Evolutionary conservation across 2,113 vertebrate species (phyloP).

Genomic region (Aepyceros melampus): DNA sequence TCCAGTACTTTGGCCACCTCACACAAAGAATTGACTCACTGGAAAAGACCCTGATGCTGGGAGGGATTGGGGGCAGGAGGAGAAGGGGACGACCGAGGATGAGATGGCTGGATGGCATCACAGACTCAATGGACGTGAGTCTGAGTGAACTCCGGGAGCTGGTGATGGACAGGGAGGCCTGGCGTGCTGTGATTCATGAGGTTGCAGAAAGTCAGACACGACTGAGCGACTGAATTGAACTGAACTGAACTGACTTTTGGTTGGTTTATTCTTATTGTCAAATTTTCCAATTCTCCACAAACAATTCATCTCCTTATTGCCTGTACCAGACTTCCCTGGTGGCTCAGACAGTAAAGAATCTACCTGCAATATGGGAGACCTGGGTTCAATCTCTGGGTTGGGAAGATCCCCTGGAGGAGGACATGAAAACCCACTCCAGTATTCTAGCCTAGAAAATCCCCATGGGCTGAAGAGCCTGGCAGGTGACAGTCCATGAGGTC

Average conservation of each 20-base stretch:
- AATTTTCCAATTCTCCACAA: neutral
- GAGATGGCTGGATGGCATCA: too few species aligned
- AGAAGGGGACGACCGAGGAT: too few species aligned
- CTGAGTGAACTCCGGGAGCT: too few species aligned
- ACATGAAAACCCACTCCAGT: neutral
- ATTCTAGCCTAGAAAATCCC: neutral
- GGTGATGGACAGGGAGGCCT: too few species aligned
- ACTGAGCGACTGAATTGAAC: too few species aligned
- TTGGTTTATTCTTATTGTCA: conserved; percentile 2
- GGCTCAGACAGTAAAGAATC: neutral
- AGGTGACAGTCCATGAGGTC: neutral
- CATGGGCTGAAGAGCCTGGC: neutral
- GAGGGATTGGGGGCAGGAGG: too few species aligned
- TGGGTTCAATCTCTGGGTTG: neutral
- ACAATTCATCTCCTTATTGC: neutral
- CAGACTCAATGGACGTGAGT: fast-evolving
- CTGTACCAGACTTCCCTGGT: neutral
- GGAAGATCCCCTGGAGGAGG: neutral
- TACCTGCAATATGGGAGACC: neutral
- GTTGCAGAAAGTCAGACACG: too few species aligned
- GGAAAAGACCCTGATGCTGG: too few species aligned
- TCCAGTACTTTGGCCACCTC: too few species aligned
- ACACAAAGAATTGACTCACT: too few species aligned
- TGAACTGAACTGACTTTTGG: neutral
- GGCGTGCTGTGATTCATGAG: too few species aligned